Evolutionary conservation across 2,113 vertebrate genomes (phyloP).

Genomic region (Peromyscus maniculatus): DNA sequence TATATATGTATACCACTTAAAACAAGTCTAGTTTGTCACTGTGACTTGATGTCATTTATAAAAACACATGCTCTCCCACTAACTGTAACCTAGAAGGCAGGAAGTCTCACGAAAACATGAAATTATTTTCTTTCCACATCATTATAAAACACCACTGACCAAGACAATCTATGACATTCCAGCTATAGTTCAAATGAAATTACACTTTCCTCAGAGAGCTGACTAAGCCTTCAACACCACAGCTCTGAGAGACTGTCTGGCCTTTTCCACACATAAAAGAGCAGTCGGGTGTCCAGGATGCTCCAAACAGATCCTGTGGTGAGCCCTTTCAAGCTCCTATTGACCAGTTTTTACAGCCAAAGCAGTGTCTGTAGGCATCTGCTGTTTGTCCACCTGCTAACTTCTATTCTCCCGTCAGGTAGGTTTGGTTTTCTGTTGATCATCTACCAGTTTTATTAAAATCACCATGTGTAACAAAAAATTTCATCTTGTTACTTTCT

Average conservation of each 20-base stretch:
- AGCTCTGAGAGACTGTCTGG: conserved; percentile 61
- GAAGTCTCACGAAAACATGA: conserved; percentile 44
- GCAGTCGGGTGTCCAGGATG: conserved; percentile 65
- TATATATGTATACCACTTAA: neutral
- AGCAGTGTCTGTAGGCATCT: neutral
- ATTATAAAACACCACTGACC: conserved; percentile 58
- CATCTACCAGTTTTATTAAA: conserved; percentile 10
- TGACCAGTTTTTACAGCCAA: neutral
- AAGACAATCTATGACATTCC: conserved; percentile 66
- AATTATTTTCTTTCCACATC: conserved; percentile 77
- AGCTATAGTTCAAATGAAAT: conserved; percentile 79
- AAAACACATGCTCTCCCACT: neutral
- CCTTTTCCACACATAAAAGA: conserved; percentile 74
- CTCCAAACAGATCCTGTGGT: neutral
- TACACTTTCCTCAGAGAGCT: conserved; percentile 79
- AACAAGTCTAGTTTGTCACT: neutral
- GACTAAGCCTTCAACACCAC: conserved; percentile 67
- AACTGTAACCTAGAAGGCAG: neutral
- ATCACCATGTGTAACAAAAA: neutral
- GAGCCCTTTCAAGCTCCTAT: neutral
- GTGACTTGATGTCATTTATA: neutral
- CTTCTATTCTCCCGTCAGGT: neutral
- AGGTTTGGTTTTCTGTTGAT: fast-evolving
- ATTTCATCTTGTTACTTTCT: conserved; percentile 39
- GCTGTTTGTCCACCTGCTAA: neutral